These are phyloP conservation scores for Platynereis dumerilii DNA, from an alignment of 2,888 invertebrate genomes.

Conservation along the genomic window DNA sequence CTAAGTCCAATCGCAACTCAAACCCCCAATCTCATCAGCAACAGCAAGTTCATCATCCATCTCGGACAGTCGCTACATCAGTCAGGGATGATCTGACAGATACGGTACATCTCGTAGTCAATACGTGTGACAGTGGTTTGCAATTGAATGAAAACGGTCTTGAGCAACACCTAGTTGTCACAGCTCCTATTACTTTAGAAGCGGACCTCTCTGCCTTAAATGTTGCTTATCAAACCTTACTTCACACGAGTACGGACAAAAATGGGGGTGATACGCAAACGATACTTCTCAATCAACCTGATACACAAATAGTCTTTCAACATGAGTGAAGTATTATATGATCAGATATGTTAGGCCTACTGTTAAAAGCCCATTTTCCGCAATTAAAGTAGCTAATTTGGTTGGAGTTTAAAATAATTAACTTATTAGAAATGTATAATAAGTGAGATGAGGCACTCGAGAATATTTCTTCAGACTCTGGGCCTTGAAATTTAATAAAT, in stretches of 20 bases:
- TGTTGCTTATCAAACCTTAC: constrained; percentile 36
- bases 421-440: no score
- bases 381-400: no score
- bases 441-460: no score
- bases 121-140: background rate
- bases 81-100: constrained; percentile 3
- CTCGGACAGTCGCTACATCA: background rate
- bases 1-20: constrained; percentile 11
- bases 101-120: constrained; percentile 17
- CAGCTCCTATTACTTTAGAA: constrained; percentile 39
- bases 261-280: constrained; percentile 31
- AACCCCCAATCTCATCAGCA: background rate
- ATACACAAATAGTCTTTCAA: constrained; percentile 33
- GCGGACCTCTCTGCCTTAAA: constrained; percentile 44
- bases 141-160: constrained; percentile 8
- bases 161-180: constrained; percentile 24
- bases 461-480: no score
- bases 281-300: constrained; percentile 19
- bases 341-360: no score
- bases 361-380: no score
- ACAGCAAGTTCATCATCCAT: background rate
- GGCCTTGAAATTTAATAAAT: no score
- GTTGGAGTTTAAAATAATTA: no score
- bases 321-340: constrained; percentile 23
- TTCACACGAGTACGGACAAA: constrained; percentile 33